Evolutionary conservation across 2,797 vertebrate species (phyloP).

Genomic region (Lophotriccus pileatus): DNA sequence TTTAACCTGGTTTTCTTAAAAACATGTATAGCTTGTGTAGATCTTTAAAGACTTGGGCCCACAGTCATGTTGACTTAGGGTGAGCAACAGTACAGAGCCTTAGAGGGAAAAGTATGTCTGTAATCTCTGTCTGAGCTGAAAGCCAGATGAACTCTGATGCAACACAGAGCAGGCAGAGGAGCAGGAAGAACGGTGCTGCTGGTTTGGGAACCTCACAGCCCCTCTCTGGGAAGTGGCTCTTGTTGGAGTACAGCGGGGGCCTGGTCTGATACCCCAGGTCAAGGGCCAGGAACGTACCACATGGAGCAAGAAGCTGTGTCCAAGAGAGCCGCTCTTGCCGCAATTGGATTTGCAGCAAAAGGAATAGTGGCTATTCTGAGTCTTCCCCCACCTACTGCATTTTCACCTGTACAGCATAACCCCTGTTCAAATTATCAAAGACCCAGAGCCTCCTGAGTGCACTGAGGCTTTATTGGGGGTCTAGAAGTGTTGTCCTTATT

Average conservation of each 20-base stretch:
- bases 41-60: background rate
- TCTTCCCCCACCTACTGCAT: background rate
- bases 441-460: rapidly evolving
- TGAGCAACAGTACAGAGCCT: background rate
- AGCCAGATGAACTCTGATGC: background rate
- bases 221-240: background rate
- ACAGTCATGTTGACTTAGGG: background rate
- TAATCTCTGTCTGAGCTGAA: background rate
- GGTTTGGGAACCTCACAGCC: rapidly evolving
- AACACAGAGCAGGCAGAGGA: background rate
- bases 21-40: background rate
- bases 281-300: rapidly evolving
- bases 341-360: background rate
- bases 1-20: background rate
- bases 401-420: background rate
- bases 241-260: background rate
- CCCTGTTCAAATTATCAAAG: background rate
- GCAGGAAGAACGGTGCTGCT: rapidly evolving
- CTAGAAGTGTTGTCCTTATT: background rate
- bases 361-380: background rate
- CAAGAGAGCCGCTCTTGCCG: rapidly evolving
- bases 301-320: rapidly evolving
- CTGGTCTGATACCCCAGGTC: background rate
- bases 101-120: background rate
- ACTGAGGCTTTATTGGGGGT: background rate